Percentiles rank a stretch among this genome's conserved stretches.
Evolutionary conservation across 2,113 vertebrate genomes (phyloP).

Genomic region (Cygnus buccinator): DNA sequence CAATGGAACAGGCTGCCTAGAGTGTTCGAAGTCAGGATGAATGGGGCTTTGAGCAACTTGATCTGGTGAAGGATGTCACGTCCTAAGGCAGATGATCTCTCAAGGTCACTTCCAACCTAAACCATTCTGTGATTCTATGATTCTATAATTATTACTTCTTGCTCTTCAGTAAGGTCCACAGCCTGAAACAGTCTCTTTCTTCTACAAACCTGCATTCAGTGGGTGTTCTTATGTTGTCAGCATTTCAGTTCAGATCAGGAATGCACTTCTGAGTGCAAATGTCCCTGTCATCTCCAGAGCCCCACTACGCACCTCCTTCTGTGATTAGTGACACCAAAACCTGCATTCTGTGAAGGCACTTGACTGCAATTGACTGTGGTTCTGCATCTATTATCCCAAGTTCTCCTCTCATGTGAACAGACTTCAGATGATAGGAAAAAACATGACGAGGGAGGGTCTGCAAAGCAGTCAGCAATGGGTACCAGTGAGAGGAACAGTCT

Average conservation of each 20-base stretch:
- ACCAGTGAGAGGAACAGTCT: not conserved
- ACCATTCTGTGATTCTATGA: not conserved
- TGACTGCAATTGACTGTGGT: not conserved
- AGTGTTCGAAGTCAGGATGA: not conserved
- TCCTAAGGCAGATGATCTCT: not conserved
- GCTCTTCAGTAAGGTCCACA: not conserved
- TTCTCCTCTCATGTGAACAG: not conserved
- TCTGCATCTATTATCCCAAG: accelerated
- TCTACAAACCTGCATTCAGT: not conserved
- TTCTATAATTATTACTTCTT: not conserved
- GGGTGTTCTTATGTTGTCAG: not conserved
- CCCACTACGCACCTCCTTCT: not conserved
- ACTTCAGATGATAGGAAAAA: not conserved
- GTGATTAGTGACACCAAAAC: not conserved
- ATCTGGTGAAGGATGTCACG: not conserved
- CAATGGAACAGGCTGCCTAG: not conserved
- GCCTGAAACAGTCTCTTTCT: not conserved
- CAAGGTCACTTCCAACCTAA: not conserved
- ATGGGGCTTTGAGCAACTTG: not conserved
- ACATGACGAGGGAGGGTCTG: not conserved
- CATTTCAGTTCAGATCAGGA: not conserved
- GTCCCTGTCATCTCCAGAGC: not conserved
- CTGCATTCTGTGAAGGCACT: not conserved
- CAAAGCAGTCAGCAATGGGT: not conserved
- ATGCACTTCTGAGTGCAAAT: not conserved